phyloP scores from a whole-genome alignment of 2,888 invertebrate genomes.

The Mythimna vitellina region DNA sequence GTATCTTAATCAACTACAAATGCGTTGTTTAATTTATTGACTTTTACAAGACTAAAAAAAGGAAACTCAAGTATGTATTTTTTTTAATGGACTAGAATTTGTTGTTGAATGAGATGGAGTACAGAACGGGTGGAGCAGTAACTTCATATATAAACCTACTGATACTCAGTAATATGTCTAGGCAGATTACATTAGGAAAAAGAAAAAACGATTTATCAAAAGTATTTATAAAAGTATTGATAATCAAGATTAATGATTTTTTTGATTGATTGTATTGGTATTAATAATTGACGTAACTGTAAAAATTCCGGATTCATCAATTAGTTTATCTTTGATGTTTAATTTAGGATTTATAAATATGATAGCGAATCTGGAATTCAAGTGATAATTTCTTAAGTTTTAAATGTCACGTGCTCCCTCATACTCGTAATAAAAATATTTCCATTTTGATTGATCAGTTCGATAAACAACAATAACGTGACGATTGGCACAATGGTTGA shows the following conservation, averaged over 20 bases:
- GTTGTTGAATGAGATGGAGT: too few relatives aligned
- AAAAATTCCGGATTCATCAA: neutral
- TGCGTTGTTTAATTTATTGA: too few relatives aligned
- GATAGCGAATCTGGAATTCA: neutral
- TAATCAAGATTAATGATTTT: neutral
- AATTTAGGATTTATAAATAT: neutral
- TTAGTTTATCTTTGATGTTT: neutral
- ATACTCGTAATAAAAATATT: neutral
- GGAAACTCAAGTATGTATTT: too few relatives aligned
- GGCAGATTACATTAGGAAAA: too few relatives aligned
- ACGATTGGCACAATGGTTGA: too few relatives aligned
- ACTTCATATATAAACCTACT: too few relatives aligned
- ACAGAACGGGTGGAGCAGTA: too few relatives aligned
- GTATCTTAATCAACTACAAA: too few relatives aligned
- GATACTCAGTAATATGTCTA: too few relatives aligned
- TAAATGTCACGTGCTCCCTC: neutral
- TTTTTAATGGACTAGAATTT: too few relatives aligned
- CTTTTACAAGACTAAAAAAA: too few relatives aligned
- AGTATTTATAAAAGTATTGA: neutral
- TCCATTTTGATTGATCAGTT: constrained; percentile 11
- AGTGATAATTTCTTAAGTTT: neutral
- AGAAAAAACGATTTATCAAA: neutral
- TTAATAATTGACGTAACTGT: constrained; percentile 5
- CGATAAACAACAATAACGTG: neutral
- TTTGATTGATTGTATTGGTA: too few relatives aligned